phyloP scores from a whole-genome alignment of 2,888 invertebrate species.

The Caprella mutica region DNA sequence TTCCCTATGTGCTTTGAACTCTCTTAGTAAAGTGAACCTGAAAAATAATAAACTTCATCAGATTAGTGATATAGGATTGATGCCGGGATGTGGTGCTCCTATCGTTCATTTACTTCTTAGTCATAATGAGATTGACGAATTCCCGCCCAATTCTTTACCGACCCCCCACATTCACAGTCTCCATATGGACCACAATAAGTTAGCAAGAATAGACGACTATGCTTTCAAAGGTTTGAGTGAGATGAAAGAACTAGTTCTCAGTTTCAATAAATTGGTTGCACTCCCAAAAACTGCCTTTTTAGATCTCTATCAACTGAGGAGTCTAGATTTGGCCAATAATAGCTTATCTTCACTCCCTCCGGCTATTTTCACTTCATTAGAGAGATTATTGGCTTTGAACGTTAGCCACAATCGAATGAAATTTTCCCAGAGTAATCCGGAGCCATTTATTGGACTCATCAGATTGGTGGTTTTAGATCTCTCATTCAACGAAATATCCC shows the following conservation, averaged over 20 bases:
- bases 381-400: conserved; percentile 67
- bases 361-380: conserved; percentile 68
- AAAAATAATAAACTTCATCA: conserved; percentile 38
- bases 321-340: conserved; percentile 82
- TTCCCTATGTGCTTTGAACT: conserved; percentile 35
- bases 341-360: conserved; percentile 75
- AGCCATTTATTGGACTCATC: conserved; percentile 76
- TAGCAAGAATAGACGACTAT: conserved; percentile 63
- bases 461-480: conserved; percentile 74
- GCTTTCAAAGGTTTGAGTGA: conserved; percentile 66
- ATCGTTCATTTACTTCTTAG: conserved; percentile 27
- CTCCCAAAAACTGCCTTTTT: conserved; percentile 70
- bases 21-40: conserved; percentile 37
- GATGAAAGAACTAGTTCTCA: conserved; percentile 71
- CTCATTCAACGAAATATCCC: conserved; percentile 67
- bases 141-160: conserved; percentile 20
- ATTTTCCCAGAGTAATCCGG: conserved; percentile 48
- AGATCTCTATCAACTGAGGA: conserved; percentile 49
- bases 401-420: conserved; percentile 67
- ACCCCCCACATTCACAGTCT: conserved; percentile 69
- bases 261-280: conserved; percentile 68
- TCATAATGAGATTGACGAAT: conserved; percentile 28
- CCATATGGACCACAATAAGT: conserved; percentile 68
- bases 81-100: conserved; percentile 15
- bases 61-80: conserved; percentile 36